Conservation (phyloP, 2,888 invertebrate genomes). For the Adineta ricciae region DNA sequence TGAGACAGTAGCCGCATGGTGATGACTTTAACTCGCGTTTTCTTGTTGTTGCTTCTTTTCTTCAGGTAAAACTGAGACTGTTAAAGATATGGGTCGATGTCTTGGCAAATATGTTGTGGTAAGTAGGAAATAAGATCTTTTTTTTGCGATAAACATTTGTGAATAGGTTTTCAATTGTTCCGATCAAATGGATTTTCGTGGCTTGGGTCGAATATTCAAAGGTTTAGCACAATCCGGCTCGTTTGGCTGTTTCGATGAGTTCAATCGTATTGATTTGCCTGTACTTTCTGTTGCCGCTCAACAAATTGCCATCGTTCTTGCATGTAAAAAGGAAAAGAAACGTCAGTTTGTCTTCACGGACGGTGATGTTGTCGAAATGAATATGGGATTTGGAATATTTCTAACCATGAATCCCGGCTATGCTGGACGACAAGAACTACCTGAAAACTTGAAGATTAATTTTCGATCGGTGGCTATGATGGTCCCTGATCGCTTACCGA, state of each 20-base stretch:
- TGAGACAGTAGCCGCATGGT: too few species aligned
- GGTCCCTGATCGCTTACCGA: conserved; percentile 51
- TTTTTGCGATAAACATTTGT: too few species aligned
- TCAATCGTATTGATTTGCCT: conserved; percentile 68
- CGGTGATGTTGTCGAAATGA: conserved; percentile 80
- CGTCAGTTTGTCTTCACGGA: conserved; percentile 83
- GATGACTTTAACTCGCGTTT: too few species aligned
- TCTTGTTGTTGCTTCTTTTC: too few species aligned
- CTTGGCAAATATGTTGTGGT: conserved; percentile 52
- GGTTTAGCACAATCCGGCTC: conserved; percentile 51
- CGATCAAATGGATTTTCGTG: conserved; percentile 52
- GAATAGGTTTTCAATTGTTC: conserved; percentile 47
- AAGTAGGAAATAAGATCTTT: neutral
- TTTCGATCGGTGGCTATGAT: conserved; percentile 52
- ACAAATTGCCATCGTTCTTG: conserved; percentile 76
- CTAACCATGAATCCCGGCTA: conserved; percentile 69
- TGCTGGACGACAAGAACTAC: conserved; percentile 50
- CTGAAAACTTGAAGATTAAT: conserved; percentile 51
- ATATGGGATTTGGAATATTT: conserved; percentile 89
- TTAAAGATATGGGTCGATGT: conserved; percentile 50
- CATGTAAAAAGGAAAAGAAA: conserved; percentile 83
- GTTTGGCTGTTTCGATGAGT: conserved; percentile 52
- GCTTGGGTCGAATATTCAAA: conserved; percentile 50
- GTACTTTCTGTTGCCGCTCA: conserved; percentile 89
- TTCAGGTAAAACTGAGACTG: conserved; percentile 49